Base-by-base conservation (phyloP, 2,113 vertebrate species). In the Salminus brasiliensis region DNA sequence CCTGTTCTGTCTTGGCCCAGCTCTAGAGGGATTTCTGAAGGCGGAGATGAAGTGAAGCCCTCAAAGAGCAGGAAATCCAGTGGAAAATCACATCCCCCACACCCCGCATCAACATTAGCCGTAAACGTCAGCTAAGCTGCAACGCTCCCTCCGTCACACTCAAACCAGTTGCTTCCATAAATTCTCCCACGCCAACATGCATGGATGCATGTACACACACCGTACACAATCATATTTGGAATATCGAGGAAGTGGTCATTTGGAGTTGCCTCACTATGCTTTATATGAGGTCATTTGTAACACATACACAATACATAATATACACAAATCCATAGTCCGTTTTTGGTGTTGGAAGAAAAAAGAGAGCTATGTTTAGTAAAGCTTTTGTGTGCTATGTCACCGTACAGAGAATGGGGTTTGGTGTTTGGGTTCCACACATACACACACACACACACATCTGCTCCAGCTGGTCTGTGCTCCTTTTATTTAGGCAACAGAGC, bases 401-500 rank as follows among this genome's bases (percentile, higher is more conserved):
- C 32, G 60, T 68, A 1, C 34, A 59, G 27, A 23, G 36, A 59
- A 67, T 55, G 25, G 55, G 32, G 2, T 4, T 23, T 63, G 5
- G 43, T 55, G 21, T 12, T 21, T 69, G 12, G 15, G 18, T 21
- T n/a, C 52, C 16, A 74, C 15, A 55, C 66, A 47, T 34, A 68
- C 27, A 63, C 53, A 73, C 32, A 57, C 32, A 72, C 70, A 62
- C 59, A 39, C 45, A 55, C 62, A 68, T 60, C 78, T 80, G 72
- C 62, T 74, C 34, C 59, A 70, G 66, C 66, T 78, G 75, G 63
- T 69, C 49, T 29, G 23, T 77, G 32, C 66, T 59, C 5, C 36
- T 30, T 77, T 57, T 55, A 77, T 78, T 70, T 78, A 70, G 21
- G 27, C 78, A 59, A 36, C 63, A 45, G 78, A 32, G 62, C 36